These are phyloP conservation scores for Eurystomus glaucurus DNA, from an alignment of 2,797 vertebrate genomes.

Conservation along the genomic window DNA sequence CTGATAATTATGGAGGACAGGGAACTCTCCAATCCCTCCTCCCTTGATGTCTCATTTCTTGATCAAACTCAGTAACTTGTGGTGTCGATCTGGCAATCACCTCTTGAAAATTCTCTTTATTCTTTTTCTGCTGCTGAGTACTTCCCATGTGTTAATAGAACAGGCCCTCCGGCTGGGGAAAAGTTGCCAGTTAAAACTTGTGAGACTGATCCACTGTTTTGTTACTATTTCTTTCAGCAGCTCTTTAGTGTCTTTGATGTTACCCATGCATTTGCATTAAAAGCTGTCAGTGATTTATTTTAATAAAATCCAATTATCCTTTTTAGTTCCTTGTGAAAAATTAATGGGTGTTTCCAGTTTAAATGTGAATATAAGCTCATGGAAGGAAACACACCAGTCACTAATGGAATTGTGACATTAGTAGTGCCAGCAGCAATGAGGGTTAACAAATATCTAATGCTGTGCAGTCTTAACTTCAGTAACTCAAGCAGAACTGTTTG, in stretches of 20 bases:
- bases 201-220: conserved; percentile 20
- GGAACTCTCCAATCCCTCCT: not conserved
- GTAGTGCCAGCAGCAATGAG: not conserved
- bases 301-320: conserved; percentile 34
- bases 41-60: conserved; percentile 13
- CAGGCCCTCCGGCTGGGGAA: conserved; percentile 46
- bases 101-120: conserved; percentile 72
- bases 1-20: not conserved
- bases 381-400: not conserved
- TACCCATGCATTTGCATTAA: conserved; percentile 36
- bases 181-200: conserved; percentile 13
- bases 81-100: conserved; percentile 22
- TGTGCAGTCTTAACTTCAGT: not conserved
- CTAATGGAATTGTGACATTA: not conserved
- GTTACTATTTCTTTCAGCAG: conserved; percentile 49
- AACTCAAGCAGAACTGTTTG: not conserved
- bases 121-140: conserved; percentile 35
- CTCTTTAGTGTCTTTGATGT: conserved; percentile 53
- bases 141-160: conserved; percentile 41
- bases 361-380: not conserved
- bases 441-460: not conserved
- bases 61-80: conserved; percentile 34
- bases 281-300: conserved; percentile 45
- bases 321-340: conserved; percentile 42
- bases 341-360: conserved; percentile 6